Evolutionary conservation across 2,888 invertebrate species (phyloP).

Genomic region (Thymelicus acteon): DNA sequence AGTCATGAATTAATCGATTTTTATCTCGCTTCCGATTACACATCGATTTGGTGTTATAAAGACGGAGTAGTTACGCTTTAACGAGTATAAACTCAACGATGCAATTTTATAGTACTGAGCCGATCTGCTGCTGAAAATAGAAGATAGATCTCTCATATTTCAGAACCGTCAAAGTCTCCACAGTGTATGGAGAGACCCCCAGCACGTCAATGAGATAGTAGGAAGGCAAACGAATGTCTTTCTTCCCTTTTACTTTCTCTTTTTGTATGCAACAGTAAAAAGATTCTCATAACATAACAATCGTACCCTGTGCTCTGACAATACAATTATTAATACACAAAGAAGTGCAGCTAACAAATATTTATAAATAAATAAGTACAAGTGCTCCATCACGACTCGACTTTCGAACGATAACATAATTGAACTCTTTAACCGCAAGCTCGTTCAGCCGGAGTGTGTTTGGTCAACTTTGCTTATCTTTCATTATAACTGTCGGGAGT

Average conservation of each 20-base stretch:
- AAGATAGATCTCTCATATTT: too few relatives aligned
- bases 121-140: too few relatives aligned
- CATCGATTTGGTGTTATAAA: too few relatives aligned
- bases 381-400: conserved; percentile 24
- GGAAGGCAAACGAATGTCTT: too few relatives aligned
- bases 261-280: not conserved
- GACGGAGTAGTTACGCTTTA: too few relatives aligned
- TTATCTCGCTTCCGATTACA: too few relatives aligned
- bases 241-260: not conserved
- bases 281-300: not conserved
- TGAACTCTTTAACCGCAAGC: conserved; percentile 22
- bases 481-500: conserved; percentile 20
- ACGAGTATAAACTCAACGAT: too few relatives aligned
- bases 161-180: too few relatives aligned
- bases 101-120: too few relatives aligned
- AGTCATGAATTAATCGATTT: too few relatives aligned
- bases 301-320: not conserved
- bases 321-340: conserved; percentile 2
- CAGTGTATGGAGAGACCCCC: too few relatives aligned
- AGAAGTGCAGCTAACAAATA: conserved; percentile 8
- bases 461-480: conserved; percentile 20
- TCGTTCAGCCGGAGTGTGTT: conserved; percentile 13
- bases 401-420: conserved; percentile 31
- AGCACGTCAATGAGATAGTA: too few relatives aligned
- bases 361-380: conserved; percentile 22